Evolutionary conservation across 1,140 invertebrate genomes (phyloP).

Genomic region (Orchestia grillus): DNA sequence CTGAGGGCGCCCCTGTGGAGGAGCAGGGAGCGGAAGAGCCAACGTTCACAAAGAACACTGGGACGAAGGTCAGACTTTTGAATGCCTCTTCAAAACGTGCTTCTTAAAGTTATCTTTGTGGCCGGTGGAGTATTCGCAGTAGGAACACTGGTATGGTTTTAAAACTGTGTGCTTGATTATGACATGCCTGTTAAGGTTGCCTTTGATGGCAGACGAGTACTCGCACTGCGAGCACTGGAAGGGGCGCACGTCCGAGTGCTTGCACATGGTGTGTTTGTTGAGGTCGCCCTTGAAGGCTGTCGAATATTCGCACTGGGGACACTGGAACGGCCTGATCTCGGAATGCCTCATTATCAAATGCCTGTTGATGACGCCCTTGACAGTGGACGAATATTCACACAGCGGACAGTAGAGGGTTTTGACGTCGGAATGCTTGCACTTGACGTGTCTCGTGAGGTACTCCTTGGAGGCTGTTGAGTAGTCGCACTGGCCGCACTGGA

Average conservation of each 20-base stretch:
- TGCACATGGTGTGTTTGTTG: neutral
- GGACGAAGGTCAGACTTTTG: neutral
- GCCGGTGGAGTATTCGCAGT: neutral
- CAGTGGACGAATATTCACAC: neutral
- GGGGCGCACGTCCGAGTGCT: neutral
- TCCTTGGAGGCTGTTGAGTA: neutral
- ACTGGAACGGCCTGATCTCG: neutral
- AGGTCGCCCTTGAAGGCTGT: neutral
- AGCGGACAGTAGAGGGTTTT: neutral
- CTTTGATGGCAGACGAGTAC: neutral
- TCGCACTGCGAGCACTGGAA: constrained; percentile 13
- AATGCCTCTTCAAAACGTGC: neutral
- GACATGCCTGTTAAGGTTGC: neutral
- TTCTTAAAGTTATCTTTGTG: constrained; percentile 2
- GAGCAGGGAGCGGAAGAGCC: too few relatives aligned
- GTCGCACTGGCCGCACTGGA: neutral
- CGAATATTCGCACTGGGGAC: neutral
- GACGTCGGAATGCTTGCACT: neutral
- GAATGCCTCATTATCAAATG: neutral
- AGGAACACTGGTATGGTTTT: neutral
- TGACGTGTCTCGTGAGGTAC: neutral
- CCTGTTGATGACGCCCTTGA: neutral
- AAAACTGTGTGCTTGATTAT: neutral
- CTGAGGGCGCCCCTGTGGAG: too few relatives aligned
- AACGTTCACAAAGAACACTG: too few relatives aligned